A percentile compares a stretch with the other conserved stretches of the same genome.
phyloP scores from a whole-genome alignment of 2,113 vertebrate genomes.

The Regulus satrapa region DNA sequence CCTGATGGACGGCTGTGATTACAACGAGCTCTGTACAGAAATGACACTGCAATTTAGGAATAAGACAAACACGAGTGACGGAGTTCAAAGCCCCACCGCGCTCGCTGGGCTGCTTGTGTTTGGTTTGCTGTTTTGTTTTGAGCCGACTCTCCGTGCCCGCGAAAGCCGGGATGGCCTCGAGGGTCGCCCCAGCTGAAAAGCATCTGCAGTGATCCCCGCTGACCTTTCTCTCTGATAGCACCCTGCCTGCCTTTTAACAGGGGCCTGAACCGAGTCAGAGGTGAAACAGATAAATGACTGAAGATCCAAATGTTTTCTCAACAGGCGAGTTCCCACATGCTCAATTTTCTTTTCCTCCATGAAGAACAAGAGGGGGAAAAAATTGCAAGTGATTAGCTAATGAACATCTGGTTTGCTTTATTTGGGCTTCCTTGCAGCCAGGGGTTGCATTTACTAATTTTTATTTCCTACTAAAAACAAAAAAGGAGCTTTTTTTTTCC shows the following conservation, averaged over 20 bases:
- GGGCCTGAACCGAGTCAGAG: slow-evolving; percentile 46
- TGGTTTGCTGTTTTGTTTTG: slow-evolving; percentile 1
- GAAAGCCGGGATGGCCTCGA: not conserved
- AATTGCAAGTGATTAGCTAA: slow-evolving; percentile 57
- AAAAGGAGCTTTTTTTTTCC: not conserved
- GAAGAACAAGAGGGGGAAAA: slow-evolving; percentile 15
- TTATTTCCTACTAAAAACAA: slow-evolving; percentile 48
- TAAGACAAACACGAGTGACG: not conserved
- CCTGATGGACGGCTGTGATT: not conserved
- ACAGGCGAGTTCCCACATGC: slow-evolving; percentile 51
- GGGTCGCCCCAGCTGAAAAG: slow-evolving; percentile 53
- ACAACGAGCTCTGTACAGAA: not conserved
- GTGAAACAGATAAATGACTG: slow-evolving; percentile 64
- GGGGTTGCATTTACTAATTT: slow-evolving; percentile 57
- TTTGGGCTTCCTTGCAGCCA: slow-evolving; percentile 51
- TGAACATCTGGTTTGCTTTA: slow-evolving; percentile 62
- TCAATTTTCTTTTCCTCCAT: slow-evolving; percentile 36
- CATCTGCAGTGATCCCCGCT: slow-evolving; percentile 55
- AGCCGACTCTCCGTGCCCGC: not conserved
- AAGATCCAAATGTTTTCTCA: slow-evolving; percentile 57
- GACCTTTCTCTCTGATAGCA: slow-evolving; percentile 60
- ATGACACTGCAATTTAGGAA: not conserved
- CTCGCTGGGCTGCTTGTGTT: not conserved
- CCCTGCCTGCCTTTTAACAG: slow-evolving; percentile 26
- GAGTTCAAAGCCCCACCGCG: not conserved